Evolutionary conservation across 2,113 vertebrate genomes (phyloP), one percentile per base, ranked within the genome.

Genomic region (Microtus ochrogaster): DNA sequence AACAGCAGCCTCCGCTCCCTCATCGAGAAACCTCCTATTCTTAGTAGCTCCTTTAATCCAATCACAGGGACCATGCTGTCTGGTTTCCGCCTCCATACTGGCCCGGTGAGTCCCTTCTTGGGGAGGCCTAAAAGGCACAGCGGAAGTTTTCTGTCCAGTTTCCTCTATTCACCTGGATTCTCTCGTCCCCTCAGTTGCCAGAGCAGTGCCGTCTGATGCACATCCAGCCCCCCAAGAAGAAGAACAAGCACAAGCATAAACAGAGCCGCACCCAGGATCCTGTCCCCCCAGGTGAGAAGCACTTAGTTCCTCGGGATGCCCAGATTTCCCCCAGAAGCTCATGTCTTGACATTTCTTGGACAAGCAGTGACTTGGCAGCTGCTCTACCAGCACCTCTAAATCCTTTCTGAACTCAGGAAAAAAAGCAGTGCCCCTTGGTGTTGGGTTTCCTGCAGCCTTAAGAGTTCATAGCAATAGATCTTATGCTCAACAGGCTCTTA

Each of bases 171-270:
- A 96, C 73, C 44, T 47, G 41, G 49, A 28, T 93, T 74, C 88
- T 1, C 0, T 93, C 63, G 33, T 41, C 93, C 52, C 88, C 65
- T 0, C 97, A 99, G 99, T 98, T 99, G 77, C 99, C 99, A 0
- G 99, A 99, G 98, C 99, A 99, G 96, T 99, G 99, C 98, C 99
- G 99, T 95, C 98, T 99, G 95, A 99, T 99, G 99, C 99, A 99
- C 93, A 99, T 99, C 98, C 99, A 99, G 98, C 99, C 99, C 0
- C 99, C 99, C 93, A 99, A 99, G 98, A 99, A 99, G 98, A 99
- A 99, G 97, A 99, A 99, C 94, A 99, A 99, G 97, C 99, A 99
- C 97, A 99, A 99, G 83, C 99, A 99, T 98, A 99, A 99, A 96
- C 99, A 99, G 98, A 99, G 99, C 97, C 99, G 99, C 33, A 98